Evolutionary conservation across 2,113 vertebrate genomes (phyloP).

Genomic region (Raja brachyura): DNA sequence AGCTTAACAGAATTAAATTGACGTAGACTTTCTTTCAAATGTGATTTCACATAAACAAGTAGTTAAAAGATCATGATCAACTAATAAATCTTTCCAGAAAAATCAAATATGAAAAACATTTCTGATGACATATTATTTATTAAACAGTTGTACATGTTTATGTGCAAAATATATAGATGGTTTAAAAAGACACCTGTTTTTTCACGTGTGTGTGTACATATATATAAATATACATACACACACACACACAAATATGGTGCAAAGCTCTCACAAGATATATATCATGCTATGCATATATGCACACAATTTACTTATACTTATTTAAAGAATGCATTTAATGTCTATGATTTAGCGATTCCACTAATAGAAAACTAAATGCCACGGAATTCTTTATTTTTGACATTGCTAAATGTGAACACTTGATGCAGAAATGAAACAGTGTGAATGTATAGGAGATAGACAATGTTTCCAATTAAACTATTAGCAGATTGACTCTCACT

Average conservation of each 20-base stretch:
- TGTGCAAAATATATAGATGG: not conserved
- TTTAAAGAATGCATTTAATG: not conserved
- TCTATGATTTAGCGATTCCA: not conserved
- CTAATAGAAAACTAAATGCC: not conserved
- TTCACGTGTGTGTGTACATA: no score
- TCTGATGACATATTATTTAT: not conserved
- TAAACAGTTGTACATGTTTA: not conserved
- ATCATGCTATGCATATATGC: not conserved
- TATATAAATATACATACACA: no score
- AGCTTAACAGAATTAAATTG: constrained; percentile 33
- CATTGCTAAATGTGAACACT: not conserved
- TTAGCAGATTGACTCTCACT: not conserved
- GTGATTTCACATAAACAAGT: not conserved
- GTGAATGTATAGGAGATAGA: not conserved
- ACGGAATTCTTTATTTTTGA: not conserved
- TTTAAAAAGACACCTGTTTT: constrained; percentile 6
- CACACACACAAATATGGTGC: not conserved
- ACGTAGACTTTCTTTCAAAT: not conserved
- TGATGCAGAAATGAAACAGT: not conserved
- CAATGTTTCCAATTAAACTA: not conserved
- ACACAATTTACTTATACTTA: not conserved
- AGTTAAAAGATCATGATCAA: not conserved
- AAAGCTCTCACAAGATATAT: no score
- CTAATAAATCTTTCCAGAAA: not conserved
- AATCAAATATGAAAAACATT: not conserved